Evolutionary conservation across 2,888 invertebrate species (phyloP).

Genomic region (Heterodera filipjevi): DNA sequence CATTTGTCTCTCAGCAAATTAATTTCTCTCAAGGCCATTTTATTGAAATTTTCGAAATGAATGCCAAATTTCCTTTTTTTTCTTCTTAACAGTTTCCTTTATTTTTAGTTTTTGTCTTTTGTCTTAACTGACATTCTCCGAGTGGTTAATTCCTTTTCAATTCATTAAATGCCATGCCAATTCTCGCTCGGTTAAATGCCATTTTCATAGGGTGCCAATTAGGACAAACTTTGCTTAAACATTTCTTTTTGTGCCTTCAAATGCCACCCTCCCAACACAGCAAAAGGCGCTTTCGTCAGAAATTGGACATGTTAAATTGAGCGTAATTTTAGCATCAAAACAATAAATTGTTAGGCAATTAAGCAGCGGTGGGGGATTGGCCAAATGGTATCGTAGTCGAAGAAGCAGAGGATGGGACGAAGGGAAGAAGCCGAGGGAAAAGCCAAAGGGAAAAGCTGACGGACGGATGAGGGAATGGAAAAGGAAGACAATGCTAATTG

Average conservation of each 20-base stretch:
- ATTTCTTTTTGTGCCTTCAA: background rate
- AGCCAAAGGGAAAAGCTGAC: background rate
- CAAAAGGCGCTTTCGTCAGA: background rate
- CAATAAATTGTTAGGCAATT: background rate
- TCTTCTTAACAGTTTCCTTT: background rate
- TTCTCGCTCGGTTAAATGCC: background rate
- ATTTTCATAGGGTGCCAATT: background rate
- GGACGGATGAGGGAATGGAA: too few relatives aligned
- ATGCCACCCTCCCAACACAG: background rate
- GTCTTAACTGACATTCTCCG: too few relatives aligned
- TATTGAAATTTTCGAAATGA: background rate
- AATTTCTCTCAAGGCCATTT: background rate
- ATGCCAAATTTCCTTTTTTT: background rate
- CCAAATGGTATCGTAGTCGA: background rate
- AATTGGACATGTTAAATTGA: background rate
- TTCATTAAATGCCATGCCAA: background rate
- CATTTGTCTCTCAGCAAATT: slow-evolving; percentile 1
- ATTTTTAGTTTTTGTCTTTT: background rate
- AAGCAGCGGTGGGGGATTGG: background rate
- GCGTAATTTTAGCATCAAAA: background rate
- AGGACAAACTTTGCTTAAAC: background rate
- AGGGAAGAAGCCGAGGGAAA: background rate
- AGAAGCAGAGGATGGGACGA: background rate
- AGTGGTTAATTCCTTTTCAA: background rate
- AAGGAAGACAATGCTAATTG: too few relatives aligned